These are phyloP conservation scores for Rhipidura dahli DNA, from an alignment of 2,113 vertebrate genomes.

Conservation along the genomic window DNA sequence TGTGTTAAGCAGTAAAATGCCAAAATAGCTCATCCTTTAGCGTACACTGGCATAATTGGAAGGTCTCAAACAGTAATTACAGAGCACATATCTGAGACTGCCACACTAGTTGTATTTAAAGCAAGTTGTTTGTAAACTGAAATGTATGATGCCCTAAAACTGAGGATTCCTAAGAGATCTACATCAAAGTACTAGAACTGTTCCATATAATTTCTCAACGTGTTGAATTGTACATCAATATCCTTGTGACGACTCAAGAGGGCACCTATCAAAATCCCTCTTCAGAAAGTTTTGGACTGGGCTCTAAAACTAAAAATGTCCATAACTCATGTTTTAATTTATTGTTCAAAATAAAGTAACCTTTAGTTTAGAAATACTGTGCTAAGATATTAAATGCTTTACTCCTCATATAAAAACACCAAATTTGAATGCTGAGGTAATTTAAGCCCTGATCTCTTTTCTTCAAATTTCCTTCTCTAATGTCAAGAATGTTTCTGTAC, in stretches of 20 bases:
- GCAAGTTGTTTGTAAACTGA: background rate
- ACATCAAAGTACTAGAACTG: background rate
- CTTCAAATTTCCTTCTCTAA: background rate
- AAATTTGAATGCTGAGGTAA: background rate
- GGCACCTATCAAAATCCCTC: background rate
- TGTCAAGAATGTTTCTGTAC: background rate
- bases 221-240: background rate
- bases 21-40: background rate
- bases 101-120: background rate
- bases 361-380: background rate
- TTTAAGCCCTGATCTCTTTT: background rate
- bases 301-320: background rate
- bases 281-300: background rate
- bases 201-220: background rate
- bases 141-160: background rate
- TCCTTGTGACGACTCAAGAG: background rate
- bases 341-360: background rate
- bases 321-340: background rate
- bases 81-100: background rate
- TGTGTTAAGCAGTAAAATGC: background rate
- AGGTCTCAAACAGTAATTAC: background rate
- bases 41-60: background rate
- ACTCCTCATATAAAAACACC: background rate
- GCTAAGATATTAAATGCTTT: background rate
- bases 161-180: background rate